Percentiles rank a stretch among this genome's conserved stretches.
Conservation (phyloP, 2,797 vertebrate species). For the Crypturellus tataupa region DNA sequence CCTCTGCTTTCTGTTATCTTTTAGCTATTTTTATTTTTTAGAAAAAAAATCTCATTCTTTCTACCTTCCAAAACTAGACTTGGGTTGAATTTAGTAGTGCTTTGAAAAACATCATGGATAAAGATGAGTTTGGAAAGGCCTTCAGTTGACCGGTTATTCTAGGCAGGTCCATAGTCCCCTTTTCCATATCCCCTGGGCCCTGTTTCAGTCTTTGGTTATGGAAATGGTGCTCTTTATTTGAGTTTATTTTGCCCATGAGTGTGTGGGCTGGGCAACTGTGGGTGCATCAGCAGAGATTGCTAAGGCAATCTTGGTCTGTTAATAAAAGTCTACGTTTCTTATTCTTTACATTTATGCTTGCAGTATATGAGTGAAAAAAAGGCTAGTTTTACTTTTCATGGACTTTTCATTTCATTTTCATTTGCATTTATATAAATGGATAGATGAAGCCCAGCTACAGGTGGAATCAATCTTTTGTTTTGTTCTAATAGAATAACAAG, state of each 20-base stretch:
- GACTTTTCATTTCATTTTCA: neutral
- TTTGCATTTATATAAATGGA: neutral
- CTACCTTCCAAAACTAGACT: neutral
- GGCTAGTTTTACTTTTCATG: neutral
- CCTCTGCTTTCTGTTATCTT: accelerated
- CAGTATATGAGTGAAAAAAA: accelerated
- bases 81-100: neutral
- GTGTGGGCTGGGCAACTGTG: neutral
- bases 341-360: neutral
- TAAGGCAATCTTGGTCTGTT: neutral
- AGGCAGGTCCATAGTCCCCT: neutral
- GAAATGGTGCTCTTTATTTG: neutral
- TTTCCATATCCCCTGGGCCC: neutral
- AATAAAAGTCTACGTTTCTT: neutral
- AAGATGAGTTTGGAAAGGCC: neutral
- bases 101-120: neutral
- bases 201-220: neutral
- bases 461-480: neutral
- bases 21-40: neutral
- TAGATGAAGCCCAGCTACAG: neutral
- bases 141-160: accelerated
- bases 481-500: neutral
- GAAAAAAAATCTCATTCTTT: neutral
- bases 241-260: neutral
- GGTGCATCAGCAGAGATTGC: neutral